A percentile compares a stretch with the other conserved stretches of the same genome.
phyloP scores from a whole-genome alignment of 30 jellyfish, hydroid and myxozoan species.

The Hydra vulgaris region DNA sequence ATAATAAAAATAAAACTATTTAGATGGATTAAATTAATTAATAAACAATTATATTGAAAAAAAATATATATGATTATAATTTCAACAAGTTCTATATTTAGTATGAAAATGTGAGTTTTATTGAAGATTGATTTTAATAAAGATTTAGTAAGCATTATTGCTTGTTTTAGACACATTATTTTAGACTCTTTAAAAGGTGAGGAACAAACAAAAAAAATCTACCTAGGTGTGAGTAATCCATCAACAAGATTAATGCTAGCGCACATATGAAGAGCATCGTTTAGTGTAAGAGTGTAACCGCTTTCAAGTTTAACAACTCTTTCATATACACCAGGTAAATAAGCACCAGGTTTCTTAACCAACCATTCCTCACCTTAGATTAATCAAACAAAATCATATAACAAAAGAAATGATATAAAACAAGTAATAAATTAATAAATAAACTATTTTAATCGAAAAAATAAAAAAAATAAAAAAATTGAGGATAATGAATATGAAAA shows the following conservation, averaged over 20 bases:
- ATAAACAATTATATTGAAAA: no score
- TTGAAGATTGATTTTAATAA: no score
- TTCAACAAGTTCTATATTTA: no score
- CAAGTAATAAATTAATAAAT: background rate
- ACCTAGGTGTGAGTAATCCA: constrained; percentile 84
- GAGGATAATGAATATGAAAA: no score
- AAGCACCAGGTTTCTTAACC: constrained; percentile 71
- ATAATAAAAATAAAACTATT: no score
- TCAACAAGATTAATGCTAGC: constrained; percentile 70
- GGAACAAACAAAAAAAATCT: background rate
- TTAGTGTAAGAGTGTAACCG: constrained; percentile 49
- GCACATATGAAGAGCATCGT: constrained; percentile 61
- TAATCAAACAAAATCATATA: background rate
- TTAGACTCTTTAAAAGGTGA: no score
- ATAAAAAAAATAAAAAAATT: no score
- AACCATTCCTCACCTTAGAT: constrained; percentile 93
- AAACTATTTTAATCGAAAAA: background rate
- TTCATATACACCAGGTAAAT: constrained; percentile 72
- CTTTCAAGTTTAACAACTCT: constrained; percentile 51
- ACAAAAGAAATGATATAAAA: background rate
- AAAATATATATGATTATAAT: no score
- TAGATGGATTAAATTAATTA: no score
- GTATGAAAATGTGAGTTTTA: no score
- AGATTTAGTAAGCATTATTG: no score
- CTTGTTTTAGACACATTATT: no score